phyloP scores from a whole-genome alignment of 2,888 invertebrate genomes.

The Luperina nickerlii region DNA sequence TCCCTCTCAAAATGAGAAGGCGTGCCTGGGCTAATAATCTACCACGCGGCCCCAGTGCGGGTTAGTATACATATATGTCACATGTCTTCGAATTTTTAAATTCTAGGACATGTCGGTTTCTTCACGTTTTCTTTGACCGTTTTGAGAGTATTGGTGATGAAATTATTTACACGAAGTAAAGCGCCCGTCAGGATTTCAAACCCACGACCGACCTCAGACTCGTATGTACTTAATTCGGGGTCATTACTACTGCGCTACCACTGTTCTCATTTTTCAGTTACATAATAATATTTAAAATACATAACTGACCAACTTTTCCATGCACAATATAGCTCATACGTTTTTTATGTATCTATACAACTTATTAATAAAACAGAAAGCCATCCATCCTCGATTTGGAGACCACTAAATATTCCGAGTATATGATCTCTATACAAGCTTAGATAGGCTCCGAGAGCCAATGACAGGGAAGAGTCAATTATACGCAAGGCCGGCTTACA shows the following conservation, averaged over 20 bases:
- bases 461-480: conserved; percentile 90
- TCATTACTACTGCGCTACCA: neutral
- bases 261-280: neutral
- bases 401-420: conserved; percentile 78
- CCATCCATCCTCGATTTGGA: conserved; percentile 16
- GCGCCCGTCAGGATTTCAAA: no score
- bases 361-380: conserved; percentile 12
- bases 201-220: neutral
- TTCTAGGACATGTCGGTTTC: no score
- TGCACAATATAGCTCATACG: neutral
- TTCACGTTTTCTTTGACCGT: no score
- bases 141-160: no score
- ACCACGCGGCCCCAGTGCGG: no score
- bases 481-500: conserved; percentile 88
- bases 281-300: neutral
- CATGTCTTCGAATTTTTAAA: no score
- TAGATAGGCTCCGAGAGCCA: conserved; percentile 76
- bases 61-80: no score
- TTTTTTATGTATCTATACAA: neutral
- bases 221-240: neutral
- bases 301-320: neutral
- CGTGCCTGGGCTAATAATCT: no score
- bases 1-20: no score
- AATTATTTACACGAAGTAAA: no score
- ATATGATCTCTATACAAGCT: conserved; percentile 75